Conservation (phyloP, 37 sponge, comb jelly and placozoan genomes). For the Mnemiopsis leidyi region DNA sequence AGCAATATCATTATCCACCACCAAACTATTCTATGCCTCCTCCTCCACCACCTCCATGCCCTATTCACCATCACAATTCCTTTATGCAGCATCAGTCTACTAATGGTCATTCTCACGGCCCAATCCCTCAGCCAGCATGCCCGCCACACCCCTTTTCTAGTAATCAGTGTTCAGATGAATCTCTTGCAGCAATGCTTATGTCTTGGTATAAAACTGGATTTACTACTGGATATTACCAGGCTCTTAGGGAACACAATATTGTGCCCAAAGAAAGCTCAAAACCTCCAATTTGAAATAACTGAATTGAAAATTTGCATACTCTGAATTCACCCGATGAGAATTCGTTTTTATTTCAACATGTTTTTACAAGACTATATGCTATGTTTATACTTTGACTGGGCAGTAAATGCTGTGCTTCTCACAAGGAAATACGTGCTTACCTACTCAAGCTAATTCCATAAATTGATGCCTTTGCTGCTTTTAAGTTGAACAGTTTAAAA, state of each 20-base stretch:
- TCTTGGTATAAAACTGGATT: constrained; percentile 61
- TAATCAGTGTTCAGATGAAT: constrained; percentile 35
- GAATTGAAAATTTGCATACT: background rate
- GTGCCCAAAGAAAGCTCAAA: background rate
- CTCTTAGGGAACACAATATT: constrained; percentile 59
- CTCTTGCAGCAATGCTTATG: constrained; percentile 60
- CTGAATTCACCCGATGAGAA: no score
- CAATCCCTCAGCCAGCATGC: constrained; percentile 48
- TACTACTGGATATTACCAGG: constrained; percentile 58
- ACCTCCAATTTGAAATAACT: background rate
- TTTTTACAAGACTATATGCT: no score
- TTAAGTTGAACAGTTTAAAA: no score
- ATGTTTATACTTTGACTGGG: no score
- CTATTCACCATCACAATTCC: constrained; percentile 35
- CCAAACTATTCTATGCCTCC: background rate
- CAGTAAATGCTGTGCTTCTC: no score
- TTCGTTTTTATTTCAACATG: no score
- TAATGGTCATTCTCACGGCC: constrained; percentile 33
- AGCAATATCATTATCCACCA: background rate
- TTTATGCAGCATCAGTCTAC: background rate
- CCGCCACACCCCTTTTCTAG: constrained; percentile 42
- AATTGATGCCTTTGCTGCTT: no score
- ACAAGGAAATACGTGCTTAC: no score
- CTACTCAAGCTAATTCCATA: no score
- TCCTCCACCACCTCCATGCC: constrained; percentile 27